Conservation (phyloP, 1,140 invertebrate species). For the Zelostemma sp. region DNA sequence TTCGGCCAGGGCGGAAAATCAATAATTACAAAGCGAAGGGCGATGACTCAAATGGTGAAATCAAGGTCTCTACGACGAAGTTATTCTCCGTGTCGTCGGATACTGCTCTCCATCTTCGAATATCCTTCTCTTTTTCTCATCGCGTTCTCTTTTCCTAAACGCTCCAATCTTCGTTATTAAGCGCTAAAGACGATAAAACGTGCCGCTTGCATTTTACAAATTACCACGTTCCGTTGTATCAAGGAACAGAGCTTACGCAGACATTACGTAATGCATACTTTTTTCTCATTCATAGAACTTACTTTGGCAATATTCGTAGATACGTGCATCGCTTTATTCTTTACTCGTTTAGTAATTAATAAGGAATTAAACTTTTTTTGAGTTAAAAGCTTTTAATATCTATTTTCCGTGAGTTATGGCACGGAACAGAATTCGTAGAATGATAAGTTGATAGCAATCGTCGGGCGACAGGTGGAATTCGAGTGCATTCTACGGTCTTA, state of each 20-base stretch:
- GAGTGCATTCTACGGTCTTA: constrained; percentile 66
- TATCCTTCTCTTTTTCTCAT: constrained; percentile 3
- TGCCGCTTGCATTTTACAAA: too few species aligned
- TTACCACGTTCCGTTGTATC: too few species aligned
- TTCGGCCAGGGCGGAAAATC: constrained; percentile 67
- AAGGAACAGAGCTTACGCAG: too few species aligned
- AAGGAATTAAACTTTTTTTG: too few species aligned
- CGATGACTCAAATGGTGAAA: constrained; percentile 70
- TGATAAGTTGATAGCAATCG: constrained; percentile 34
- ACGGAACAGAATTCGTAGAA: constrained; percentile 6
- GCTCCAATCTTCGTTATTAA: constrained; percentile 20
- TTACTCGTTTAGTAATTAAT: too few species aligned
- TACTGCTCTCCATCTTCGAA: constrained; percentile 32
- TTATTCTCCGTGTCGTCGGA: constrained; percentile 57
- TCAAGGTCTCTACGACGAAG: constrained; percentile 64
- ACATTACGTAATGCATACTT: too few species aligned
- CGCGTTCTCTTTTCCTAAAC: constrained; percentile 1
- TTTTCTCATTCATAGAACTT: too few species aligned
- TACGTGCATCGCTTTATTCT: too few species aligned
- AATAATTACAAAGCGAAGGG: constrained; percentile 70
- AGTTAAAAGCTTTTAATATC: too few species aligned
- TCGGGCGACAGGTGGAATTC: constrained; percentile 62
- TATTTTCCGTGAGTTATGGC: constrained; percentile 6
- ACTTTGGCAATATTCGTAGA: too few species aligned
- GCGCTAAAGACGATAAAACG: neutral